Conservation (phyloP, 2,888 invertebrate genomes). For the Pterobdella sp. region DNA sequence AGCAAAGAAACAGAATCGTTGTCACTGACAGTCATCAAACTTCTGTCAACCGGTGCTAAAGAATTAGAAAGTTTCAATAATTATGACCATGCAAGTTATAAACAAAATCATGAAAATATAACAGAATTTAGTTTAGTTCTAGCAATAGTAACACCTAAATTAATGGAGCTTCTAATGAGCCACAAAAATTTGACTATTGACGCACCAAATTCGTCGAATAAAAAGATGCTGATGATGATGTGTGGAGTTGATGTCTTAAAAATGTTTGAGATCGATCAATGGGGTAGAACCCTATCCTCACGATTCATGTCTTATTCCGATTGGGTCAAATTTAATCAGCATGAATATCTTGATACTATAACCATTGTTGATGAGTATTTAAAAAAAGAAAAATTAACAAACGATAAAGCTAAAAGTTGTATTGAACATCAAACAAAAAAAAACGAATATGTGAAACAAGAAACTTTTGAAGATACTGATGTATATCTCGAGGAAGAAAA, state of each 20-base stretch:
- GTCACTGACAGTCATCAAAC: too few species aligned
- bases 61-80: too few species aligned
- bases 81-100: too few species aligned
- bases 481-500: not conserved
- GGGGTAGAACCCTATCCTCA: not conserved
- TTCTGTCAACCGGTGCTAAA: too few species aligned
- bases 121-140: not conserved
- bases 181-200: not conserved
- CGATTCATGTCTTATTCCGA: not conserved
- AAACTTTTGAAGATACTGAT: too few species aligned
- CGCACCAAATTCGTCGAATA: not conserved
- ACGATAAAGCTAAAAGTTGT: too few species aligned
- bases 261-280: not conserved
- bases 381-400: too few species aligned
- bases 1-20: too few species aligned
- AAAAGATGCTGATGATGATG: not conserved
- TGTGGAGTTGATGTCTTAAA: not conserved
- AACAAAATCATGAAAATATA: too few species aligned
- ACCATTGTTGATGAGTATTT: too few species aligned
- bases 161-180: not conserved
- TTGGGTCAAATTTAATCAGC: constrained; percentile 3
- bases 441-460: too few species aligned
- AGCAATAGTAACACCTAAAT: not conserved
- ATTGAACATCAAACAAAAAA: too few species aligned
- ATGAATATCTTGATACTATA: not conserved